Percentiles rank a stretch among this genome's conserved stretches.
phyloP scores from a whole-genome alignment of 2,113 vertebrate genomes.

The cattle (Bos taurus) region DNA sequence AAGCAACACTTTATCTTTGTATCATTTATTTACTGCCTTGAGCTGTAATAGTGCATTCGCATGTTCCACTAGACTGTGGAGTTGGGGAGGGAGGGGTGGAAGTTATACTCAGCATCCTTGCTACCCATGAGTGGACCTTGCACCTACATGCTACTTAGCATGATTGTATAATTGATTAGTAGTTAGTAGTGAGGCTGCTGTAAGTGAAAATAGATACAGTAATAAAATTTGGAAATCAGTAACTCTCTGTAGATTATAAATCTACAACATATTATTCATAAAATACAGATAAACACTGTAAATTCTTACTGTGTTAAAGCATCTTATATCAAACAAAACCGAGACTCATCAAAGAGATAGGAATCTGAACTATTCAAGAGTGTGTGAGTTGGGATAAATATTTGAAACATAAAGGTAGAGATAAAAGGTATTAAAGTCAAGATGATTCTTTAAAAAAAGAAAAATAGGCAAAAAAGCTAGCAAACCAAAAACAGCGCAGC shows the following conservation, averaged over 20 bases:
- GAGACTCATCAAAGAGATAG: neutral
- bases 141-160: neutral
- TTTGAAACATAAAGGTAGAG: neutral
- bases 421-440: neutral
- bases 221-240: neutral
- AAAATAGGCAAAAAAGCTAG: neutral
- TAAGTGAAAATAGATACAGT: neutral
- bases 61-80: neutral
- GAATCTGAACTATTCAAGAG: neutral
- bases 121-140: neutral
- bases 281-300: neutral
- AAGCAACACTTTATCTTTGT: neutral
- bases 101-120: neutral
- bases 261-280: neutral
- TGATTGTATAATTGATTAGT: neutral
- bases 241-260: neutral
- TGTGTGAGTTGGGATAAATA: neutral
- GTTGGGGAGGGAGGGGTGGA: rapidly evolving
- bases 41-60: neutral
- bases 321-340: neutral
- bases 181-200: neutral
- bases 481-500: neutral
- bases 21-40: neutral
- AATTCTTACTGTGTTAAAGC: neutral
- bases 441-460: neutral